Conservation (phyloP, 2,888 invertebrate genomes). For the Desoria tigrina region DNA sequence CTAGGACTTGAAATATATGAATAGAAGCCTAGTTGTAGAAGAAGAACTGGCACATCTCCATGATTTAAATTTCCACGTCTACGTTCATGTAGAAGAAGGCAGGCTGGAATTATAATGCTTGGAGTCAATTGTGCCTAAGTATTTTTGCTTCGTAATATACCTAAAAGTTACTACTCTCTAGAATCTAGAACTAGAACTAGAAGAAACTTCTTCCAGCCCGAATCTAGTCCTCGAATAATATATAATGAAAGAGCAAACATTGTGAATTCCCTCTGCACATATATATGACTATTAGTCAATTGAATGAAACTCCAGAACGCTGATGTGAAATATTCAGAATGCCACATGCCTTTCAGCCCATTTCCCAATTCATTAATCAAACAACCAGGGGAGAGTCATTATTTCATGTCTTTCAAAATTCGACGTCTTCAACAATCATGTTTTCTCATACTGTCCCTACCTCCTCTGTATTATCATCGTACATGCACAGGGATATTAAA, state of each 20-base stretch:
- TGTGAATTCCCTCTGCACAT: background rate
- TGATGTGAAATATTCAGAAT: slow-evolving; percentile 40
- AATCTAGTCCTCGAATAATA: background rate
- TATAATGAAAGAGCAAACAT: slow-evolving; percentile 14
- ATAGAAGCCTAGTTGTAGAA: too few species aligned
- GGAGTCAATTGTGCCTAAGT: too few species aligned
- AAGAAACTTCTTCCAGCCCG: too few species aligned
- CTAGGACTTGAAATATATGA: too few species aligned
- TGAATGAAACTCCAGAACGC: slow-evolving; percentile 12
- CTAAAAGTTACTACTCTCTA: too few species aligned
- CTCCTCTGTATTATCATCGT: background rate
- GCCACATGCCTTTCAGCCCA: slow-evolving; percentile 50
- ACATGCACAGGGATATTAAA: too few species aligned
- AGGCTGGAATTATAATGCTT: too few species aligned
- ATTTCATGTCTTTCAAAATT: slow-evolving; percentile 50
- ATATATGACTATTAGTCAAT: slow-evolving; percentile 19
- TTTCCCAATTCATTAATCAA: slow-evolving; percentile 52
- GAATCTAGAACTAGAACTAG: too few species aligned
- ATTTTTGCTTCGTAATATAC: too few species aligned
- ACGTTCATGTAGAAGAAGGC: too few species aligned
- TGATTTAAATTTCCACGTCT: too few species aligned
- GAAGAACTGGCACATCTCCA: too few species aligned
- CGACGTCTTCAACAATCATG: slow-evolving; percentile 31
- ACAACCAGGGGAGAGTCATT: slow-evolving; percentile 45
- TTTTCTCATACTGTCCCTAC: background rate